Base-by-base conservation (phyloP, 2,888 invertebrate species). In the Drosophila putrida region DNA sequence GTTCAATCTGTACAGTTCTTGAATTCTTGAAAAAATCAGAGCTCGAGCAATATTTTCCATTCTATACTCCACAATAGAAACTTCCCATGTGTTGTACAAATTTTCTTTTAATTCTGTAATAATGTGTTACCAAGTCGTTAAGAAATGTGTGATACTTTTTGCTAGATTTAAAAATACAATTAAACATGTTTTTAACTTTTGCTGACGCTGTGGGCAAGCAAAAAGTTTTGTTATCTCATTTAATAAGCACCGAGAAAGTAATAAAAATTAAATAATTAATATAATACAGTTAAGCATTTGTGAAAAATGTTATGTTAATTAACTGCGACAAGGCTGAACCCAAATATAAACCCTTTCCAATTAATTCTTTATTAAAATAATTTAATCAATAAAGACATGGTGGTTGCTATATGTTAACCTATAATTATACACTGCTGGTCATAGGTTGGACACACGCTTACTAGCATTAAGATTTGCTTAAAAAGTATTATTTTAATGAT, bases 331-430 rank as follows among this genome's bases (percentile, higher is more conserved):
- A 33, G 44, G 41, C 43, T 62, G 51, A 55, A 58, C 38, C 46
- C 62, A 66, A 76, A 78, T 82, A 73, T 61, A 79, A 80, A 77
- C 78, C 73, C 76, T 80, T 89, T 78, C 74, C 82, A 89, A 80
- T 81, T 70, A 82, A 89, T 89, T 74, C 71, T 77, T 71, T 82
- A 80, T 77, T 76, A 77, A 76, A 77, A 63, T 71, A 73, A 78
- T 82, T 80, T 72, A 64, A 74, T 75, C 75, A 73, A 71, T 70
- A 74, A 74, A 75, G 63, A 75, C 71, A 74, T 51, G 47, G 9
- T 27, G 25, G 9, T n/a, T 28, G 15, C 4, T 4, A 27, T 57
- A 35, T 13, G 44, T 13, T n/a, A 25, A 38, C 27, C 38, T n/a
- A 9, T 5, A 38, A 9, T 13, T 10, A 38, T 28, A n/a, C 6